These are phyloP conservation scores for Leucoma salicis DNA, from an alignment of 2,888 invertebrate genomes.

Conservation along the genomic window DNA sequence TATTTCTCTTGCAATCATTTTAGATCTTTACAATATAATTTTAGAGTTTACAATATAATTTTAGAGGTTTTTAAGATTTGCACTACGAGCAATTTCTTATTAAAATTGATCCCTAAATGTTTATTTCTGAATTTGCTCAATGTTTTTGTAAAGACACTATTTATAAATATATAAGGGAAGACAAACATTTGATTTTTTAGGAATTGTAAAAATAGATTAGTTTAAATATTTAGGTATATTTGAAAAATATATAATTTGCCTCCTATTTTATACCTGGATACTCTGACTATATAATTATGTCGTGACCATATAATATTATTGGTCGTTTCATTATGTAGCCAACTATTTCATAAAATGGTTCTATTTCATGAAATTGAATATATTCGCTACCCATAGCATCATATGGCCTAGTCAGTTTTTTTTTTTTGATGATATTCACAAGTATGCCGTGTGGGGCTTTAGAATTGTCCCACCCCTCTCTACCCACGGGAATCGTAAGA, in stretches of 20 bases:
- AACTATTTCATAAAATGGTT: slow-evolving; percentile 17
- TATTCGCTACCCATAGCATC: too few relatives aligned
- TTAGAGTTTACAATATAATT: slow-evolving; percentile 18
- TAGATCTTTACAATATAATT: slow-evolving; percentile 28
- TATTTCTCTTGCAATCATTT: slow-evolving; percentile 25
- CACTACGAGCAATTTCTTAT: slow-evolving; percentile 31
- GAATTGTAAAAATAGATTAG: slow-evolving; percentile 46
- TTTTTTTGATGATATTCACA: too few relatives aligned
- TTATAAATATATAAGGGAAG: slow-evolving; percentile 35
- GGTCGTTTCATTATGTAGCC: too few relatives aligned
- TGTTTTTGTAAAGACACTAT: slow-evolving; percentile 43
- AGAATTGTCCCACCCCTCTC: too few relatives aligned
- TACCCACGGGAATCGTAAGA: too few relatives aligned
- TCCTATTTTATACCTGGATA: slow-evolving; percentile 30
- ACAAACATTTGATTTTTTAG: slow-evolving; percentile 39
- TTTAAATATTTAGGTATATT: slow-evolving; percentile 20
- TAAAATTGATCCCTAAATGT: slow-evolving; percentile 26
- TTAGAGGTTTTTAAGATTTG: slow-evolving; percentile 30
- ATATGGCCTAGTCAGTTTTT: too few relatives aligned
- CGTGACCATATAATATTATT: too few relatives aligned
- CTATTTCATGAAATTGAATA: slow-evolving; percentile 5
- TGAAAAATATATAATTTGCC: slow-evolving; percentile 33
- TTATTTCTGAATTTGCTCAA: slow-evolving; percentile 63
- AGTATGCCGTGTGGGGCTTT: too few relatives aligned
- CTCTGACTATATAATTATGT: slow-evolving; percentile 24